Evolutionary conservation across 2,113 vertebrate genomes (phyloP).

Genomic region (Phyllostomus hastatus): DNA sequence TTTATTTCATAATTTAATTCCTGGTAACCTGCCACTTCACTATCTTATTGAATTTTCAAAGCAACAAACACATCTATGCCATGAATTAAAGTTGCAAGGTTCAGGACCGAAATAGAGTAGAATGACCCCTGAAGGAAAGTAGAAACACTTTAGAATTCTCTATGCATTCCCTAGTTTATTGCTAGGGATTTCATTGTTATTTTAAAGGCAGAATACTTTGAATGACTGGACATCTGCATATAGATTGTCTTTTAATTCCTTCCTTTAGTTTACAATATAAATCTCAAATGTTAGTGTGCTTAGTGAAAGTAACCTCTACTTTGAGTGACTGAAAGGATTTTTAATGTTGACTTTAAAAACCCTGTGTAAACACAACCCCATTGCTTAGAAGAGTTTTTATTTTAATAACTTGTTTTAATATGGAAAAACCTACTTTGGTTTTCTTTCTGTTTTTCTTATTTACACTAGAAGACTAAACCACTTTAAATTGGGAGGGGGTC

Average conservation of each 20-base stretch:
- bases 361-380: background rate
- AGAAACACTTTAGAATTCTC: background rate
- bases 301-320: background rate
- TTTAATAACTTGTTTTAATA: background rate
- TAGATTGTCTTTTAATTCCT: background rate
- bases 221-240: background rate
- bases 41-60: background rate
- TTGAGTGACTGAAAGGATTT: background rate
- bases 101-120: background rate
- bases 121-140: background rate
- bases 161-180: background rate
- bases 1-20: background rate
- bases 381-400: background rate
- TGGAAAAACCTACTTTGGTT: background rate
- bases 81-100: background rate
- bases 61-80: background rate
- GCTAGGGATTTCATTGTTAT: slow-evolving; percentile 4
- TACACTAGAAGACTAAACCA: background rate
- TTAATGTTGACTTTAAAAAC: background rate
- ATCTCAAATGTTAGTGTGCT: background rate
- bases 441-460: background rate
- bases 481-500: background rate
- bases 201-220: background rate
- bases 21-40: background rate
- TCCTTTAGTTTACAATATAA: background rate